These are phyloP conservation scores for Chrysemys picta DNA, from an alignment of 2,113 vertebrate genomes.

Conservation along the genomic window DNA sequence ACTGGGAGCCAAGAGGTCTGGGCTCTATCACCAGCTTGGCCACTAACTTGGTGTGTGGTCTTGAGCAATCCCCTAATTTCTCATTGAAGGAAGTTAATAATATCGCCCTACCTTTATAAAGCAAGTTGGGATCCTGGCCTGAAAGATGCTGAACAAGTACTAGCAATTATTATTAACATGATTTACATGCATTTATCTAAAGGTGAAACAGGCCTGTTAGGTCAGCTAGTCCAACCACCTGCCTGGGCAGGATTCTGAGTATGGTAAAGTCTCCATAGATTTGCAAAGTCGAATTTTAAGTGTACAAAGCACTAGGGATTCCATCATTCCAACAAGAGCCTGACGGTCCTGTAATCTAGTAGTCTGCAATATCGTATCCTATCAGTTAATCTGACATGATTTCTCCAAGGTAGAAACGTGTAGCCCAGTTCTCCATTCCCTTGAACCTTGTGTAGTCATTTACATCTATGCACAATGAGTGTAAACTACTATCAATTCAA, in stretches of 20 bases:
- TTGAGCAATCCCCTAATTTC: no score
- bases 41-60: no score
- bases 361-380: background rate
- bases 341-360: background rate
- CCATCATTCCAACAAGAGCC: background rate
- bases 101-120: no score
- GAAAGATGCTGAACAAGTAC: no score
- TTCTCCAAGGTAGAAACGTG: background rate
- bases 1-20: no score
- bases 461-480: background rate
- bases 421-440: background rate
- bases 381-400: background rate
- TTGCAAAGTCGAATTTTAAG: background rate
- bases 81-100: no score
- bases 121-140: no score
- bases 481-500: background rate
- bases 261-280: background rate
- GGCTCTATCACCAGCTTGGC: no score
- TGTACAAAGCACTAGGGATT: background rate
- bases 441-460: background rate
- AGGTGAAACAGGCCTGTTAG: no score
- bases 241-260: background rate
- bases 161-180: no score
- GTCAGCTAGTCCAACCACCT: background rate
- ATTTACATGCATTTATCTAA: no score